A percentile compares a stretch with the other conserved stretches of the same genome.
Evolutionary conservation across 2,113 vertebrate species (phyloP).

Genomic region (Epinephelus cyanopodus): DNA sequence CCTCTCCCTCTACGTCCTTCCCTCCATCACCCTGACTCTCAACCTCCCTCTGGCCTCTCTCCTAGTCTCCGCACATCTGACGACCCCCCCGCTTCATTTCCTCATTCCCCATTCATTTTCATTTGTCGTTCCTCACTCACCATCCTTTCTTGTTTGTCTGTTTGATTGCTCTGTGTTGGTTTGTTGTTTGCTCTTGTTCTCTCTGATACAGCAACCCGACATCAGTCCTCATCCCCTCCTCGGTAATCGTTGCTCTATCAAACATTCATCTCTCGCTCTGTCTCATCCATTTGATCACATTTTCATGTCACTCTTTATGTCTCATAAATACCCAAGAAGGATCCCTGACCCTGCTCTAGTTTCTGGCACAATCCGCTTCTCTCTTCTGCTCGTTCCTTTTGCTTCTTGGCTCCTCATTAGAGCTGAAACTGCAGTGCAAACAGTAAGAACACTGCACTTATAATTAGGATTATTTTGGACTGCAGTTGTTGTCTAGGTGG

Average conservation of each 20-base stretch:
- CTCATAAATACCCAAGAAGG: conserved; percentile 71
- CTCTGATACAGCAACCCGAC: conserved; percentile 11
- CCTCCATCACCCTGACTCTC: conserved; percentile 44
- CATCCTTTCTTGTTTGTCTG: conserved; percentile 18
- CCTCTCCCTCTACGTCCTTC: conserved; percentile 15
- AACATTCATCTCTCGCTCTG: conserved; percentile 33
- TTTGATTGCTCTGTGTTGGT: conserved; percentile 25
- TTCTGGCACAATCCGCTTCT: conserved; percentile 29
- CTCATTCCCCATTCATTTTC: conserved; percentile 38
- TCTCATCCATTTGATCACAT: conserved; percentile 61
- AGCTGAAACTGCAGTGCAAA: conserved; percentile 7
- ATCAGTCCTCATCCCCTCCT: conserved; percentile 42
- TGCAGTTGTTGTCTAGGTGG: too few relatives aligned
- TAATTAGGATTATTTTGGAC: background rate
- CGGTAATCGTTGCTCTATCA: conserved; percentile 52
- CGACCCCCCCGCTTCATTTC: conserved; percentile 23
- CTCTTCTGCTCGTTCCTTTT: background rate
- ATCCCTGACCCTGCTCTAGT: conserved; percentile 58
- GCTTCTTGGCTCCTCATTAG: background rate
- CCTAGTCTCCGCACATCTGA: conserved; percentile 29
- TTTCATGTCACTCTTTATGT: conserved; percentile 65
- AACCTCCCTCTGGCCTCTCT: conserved; percentile 24
- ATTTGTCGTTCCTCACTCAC: conserved; percentile 36
- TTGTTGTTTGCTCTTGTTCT: conserved; percentile 50
- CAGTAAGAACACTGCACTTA: background rate